phyloP scores from a whole-genome alignment of 2,888 invertebrate species.

The Caenorhabditis afra region DNA sequence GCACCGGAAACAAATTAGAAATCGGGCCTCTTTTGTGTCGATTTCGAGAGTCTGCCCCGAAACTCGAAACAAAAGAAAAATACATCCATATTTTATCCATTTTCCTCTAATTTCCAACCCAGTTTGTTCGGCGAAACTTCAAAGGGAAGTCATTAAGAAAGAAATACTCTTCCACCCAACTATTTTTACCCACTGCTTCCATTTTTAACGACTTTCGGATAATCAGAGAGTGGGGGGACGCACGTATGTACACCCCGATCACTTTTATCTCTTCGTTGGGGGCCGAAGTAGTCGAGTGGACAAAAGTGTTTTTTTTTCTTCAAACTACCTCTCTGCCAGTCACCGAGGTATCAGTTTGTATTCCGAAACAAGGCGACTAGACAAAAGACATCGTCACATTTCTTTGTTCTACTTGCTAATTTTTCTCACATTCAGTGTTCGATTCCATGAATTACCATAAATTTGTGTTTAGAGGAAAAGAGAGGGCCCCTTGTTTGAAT shows the following conservation, averaged over 20 bases:
- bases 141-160: conserved; percentile 33
- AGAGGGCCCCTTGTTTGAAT: not conserved
- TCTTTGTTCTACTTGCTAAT: no score
- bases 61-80: not conserved
- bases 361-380: no score
- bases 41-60: no score
- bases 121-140: conserved; percentile 46
- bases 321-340: not conserved
- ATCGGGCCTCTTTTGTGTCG: not conserved
- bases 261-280: conserved; percentile 31
- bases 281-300: conserved; percentile 1
- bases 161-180: conserved; percentile 13
- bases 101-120: conserved; percentile 9
- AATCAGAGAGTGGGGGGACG: conserved; percentile 17
- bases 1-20: conserved; percentile 21
- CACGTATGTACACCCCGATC: not conserved
- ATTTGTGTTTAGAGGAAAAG: not conserved
- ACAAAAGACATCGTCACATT: no score
- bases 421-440: no score
- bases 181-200: conserved; percentile 27
- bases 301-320: conserved; percentile 5
- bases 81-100: conserved; percentile 33
- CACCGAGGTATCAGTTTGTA: not conserved
- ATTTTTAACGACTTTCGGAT: conserved; percentile 48
- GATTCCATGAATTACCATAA: no score